Base-by-base conservation (phyloP, 2,797 vertebrate genomes). In the Hapalemur alaotrensis region DNA sequence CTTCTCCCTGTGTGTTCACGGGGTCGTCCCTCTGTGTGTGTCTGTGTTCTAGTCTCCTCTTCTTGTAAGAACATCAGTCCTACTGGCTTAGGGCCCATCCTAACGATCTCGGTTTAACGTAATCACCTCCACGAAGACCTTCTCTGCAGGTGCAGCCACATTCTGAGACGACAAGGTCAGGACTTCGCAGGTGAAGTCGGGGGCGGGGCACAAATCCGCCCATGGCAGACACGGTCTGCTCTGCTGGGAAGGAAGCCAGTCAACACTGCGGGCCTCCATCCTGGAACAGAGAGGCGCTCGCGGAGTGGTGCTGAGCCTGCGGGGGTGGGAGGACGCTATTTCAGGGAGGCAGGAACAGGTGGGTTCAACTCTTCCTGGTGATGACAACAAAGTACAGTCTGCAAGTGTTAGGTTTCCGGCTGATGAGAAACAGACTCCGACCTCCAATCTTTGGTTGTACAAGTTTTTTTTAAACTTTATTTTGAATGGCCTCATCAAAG, bases 61-160 rank as follows among this genome's bases (percentile, higher is more conserved):
- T 35, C n/a, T 30, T 43, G 18, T 1, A 38, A 18, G 20, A 35
- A 85, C 32, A 23, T 14, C 0, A 18, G 67, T 65, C 61, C 6
- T 5, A 32, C 2, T 25, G 67, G 57, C 20, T 52, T 6, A 28
- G 10, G 18, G 32, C 35, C 13, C 61, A 35, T 6, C 43, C 14
- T 7, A 1, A 57, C 0, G 23, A 52, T 43, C n/a, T 83, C 5
- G 9, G 2, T 13, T 3, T 25, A 35, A 10, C 10, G 18, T 38
- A 12, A 22, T 35, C 13, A 2, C 2, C 30, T 69, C 65, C 35
- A 1, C 7, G 13, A 28, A 35, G 57, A 46, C 59, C 59, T 46
- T 23, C 0, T 7, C 69, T 81, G n/a, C 28, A 41, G 9, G 65
- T 5, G 2, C 0, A 14, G 32, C 4, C 41, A 14, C 9, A 1